Evolutionary conservation across 2,888 invertebrate species (phyloP), one percentile per base, ranked within the genome.

Genomic region (Meganola albula): DNA sequence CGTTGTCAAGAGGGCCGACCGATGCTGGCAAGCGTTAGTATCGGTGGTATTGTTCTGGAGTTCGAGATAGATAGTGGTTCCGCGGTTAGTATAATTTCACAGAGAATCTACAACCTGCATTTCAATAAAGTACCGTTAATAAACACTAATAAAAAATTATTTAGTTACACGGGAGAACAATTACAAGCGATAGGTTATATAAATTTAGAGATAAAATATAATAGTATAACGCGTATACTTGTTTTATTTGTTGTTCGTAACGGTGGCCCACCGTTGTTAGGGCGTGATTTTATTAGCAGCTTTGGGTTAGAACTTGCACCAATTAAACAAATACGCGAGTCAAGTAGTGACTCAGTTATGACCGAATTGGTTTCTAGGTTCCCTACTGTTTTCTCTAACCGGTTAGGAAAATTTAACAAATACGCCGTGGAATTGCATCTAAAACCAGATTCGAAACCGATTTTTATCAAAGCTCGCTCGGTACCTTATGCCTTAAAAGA

Each of bases 291-390:
- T 29, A 45, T 52, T n/a, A 25, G 33, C 0, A 6, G 8, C 11
- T 49, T 46, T 21, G 29, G 39, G 0, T 40, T 57, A 25, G 23
- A 47, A 18, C 16, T 51, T n/a, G n/a, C n/a, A n/a, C n/a, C n/a
- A n/a, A n/a, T n/a, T n/a, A n/a, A n/a, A n/a, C n/a, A n/a, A n/a
- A n/a, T n/a, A n/a, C n/a, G n/a, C n/a, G n/a, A n/a, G n/a, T n/a
- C n/a, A n/a, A n/a, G n/a, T n/a, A n/a, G n/a, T n/a, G n/a, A n/a
- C n/a, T n/a, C n/a, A n/a, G n/a, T n/a, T n/a, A n/a, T n/a, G n/a
- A n/a, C n/a, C n/a, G n/a, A n/a, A n/a, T n/a, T n/a, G n/a, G n/a
- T 35, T 12, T 9, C 10, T 10, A 11, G 12, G 2, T 44, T 34
- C 20, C 29, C 41, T 1, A 5, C 14, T 2, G 20, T 34, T 22